Percentiles rank a stretch among this genome's conserved stretches.
Conservation (phyloP, 2,113 vertebrate species). For the Siniperca chuatsi region DNA sequence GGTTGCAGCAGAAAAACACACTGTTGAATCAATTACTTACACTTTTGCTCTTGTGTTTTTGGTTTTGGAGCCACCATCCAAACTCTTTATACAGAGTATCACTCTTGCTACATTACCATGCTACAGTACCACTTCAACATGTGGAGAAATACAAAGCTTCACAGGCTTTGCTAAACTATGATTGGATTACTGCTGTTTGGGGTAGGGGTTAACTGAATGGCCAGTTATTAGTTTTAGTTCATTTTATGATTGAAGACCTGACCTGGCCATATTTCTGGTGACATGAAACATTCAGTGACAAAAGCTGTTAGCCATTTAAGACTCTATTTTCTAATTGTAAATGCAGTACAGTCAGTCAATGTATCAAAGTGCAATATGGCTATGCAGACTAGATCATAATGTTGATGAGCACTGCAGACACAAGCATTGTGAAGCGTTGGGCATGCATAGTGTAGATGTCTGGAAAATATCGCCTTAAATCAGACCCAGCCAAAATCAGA, state of each 20-base stretch:
- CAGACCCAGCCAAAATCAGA: conserved; percentile 5
- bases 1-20: not conserved
- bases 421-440: conserved; percentile 10
- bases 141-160: not conserved
- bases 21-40: not conserved
- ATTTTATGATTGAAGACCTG: not conserved
- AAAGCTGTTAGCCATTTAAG: conserved; percentile 8
- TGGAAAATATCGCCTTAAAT: conserved; percentile 31
- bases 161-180: not conserved
- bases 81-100: not conserved
- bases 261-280: not conserved
- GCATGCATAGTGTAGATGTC: not conserved
- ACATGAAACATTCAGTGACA: not conserved
- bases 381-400: conserved; percentile 39
- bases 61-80: not conserved
- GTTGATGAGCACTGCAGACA: conserved; percentile 46
- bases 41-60: not conserved
- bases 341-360: conserved; percentile 13
- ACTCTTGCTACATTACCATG: not conserved
- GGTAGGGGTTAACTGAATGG: not conserved
- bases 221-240: too few species aligned
- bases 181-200: too few species aligned
- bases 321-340: not conserved
- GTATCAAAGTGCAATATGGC: conserved; percentile 15
- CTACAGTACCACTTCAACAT: not conserved